phyloP scores from a whole-genome alignment of 2,797 vertebrate species.

The Neostethus bicornis region DNA sequence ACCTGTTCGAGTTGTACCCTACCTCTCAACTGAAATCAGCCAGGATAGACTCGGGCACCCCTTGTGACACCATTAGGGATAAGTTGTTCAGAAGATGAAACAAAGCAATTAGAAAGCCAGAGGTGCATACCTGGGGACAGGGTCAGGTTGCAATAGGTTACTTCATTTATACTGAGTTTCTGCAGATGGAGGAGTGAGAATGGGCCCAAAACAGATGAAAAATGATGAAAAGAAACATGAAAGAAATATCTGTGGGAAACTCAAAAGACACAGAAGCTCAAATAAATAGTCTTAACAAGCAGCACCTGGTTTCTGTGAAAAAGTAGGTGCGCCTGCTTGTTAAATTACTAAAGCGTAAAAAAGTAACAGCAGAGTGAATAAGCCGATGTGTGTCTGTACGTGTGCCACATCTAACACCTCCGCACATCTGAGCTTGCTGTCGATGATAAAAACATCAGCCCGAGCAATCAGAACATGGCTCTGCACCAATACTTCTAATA shows the following conservation, averaged over 20 bases:
- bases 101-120: too few species aligned
- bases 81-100: too few species aligned
- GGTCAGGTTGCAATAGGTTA: neutral
- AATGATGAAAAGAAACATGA: conserved; percentile 30
- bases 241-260: conserved; percentile 31
- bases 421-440: conserved; percentile 57
- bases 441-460: conserved; percentile 30
- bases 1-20: too few species aligned
- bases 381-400: conserved; percentile 9
- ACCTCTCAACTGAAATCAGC: too few species aligned
- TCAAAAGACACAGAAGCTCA: conserved; percentile 34
- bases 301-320: conserved; percentile 41
- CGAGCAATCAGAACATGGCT: conserved; percentile 14
- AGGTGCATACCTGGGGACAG: neutral
- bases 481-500: conserved; percentile 22
- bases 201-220: neutral
- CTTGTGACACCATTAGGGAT: neutral
- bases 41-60: too few species aligned
- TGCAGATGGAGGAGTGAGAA: neutral
- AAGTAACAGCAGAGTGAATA: conserved; percentile 11
- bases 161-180: neutral
- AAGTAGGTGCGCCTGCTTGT: conserved; percentile 37
- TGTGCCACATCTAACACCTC: conserved; percentile 39
- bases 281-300: conserved; percentile 41
- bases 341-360: conserved; percentile 35